These are phyloP conservation scores for Sycophaga agraensis DNA, from an alignment of 1,140 invertebrate species.

Conservation along the genomic window DNA sequence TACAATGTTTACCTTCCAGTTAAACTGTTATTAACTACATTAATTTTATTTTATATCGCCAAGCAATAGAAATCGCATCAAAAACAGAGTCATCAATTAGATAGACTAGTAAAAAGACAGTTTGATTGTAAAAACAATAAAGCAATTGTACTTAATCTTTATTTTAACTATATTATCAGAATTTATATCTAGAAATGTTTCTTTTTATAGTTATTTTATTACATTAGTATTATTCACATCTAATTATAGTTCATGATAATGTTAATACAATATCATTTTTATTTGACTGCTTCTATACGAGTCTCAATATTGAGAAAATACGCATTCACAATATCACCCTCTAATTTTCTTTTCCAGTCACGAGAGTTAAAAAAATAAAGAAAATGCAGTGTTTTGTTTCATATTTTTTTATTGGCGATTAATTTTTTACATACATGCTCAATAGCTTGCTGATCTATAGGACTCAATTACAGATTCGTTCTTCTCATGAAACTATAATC, in stretches of 20 bases:
- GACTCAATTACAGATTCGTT: slow-evolving; percentile 2
- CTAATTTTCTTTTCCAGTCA: not conserved
- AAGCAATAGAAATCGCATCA: too few relatives aligned
- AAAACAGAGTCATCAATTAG: too few relatives aligned
- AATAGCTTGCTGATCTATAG: not conserved
- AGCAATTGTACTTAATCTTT: too few relatives aligned
- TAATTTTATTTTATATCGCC: too few relatives aligned
- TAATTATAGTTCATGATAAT: not conserved
- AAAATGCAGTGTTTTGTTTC: not conserved
- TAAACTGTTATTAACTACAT: too few relatives aligned
- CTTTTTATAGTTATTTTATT: not conserved
- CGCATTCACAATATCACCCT: not conserved
- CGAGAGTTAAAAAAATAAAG: not conserved
- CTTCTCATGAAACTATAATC: not conserved
- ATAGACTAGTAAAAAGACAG: too few relatives aligned
- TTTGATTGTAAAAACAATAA: too few relatives aligned
- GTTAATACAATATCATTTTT: not conserved
- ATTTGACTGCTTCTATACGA: too few relatives aligned
- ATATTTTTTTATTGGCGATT: slow-evolving; percentile 14
- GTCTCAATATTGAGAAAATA: too few relatives aligned
- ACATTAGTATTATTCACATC: not conserved
- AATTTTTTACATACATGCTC: slow-evolving; percentile 12
- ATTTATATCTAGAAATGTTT: too few relatives aligned
- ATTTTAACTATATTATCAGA: too few relatives aligned
- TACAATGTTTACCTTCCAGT: too few relatives aligned